phyloP scores from a whole-genome alignment of 2,113 vertebrate genomes.

The Circaetus cinerascens region DNA sequence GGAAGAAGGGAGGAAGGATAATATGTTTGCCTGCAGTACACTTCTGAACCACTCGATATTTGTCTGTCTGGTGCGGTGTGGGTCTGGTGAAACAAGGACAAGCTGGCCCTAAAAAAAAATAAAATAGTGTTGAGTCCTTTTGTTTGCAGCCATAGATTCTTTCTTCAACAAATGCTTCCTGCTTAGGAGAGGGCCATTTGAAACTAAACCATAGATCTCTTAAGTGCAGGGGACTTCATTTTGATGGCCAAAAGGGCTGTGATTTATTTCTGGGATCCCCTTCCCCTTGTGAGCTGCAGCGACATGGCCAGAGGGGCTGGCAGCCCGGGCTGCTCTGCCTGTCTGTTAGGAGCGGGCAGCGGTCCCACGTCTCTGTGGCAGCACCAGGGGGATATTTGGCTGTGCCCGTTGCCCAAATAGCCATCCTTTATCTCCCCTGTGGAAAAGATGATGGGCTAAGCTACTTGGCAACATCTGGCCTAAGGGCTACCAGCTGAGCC shows the following conservation, averaged over 20 bases:
- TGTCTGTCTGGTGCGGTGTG: not conserved
- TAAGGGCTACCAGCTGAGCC: not conserved
- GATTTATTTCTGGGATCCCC: not conserved
- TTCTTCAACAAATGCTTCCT: not conserved
- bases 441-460: not conserved
- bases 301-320: not conserved
- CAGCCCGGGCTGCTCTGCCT: not conserved
- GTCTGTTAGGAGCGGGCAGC: not conserved
- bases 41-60: not conserved
- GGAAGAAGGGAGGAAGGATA: not conserved
- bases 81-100: not conserved
- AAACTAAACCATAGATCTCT: not conserved
- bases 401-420: not conserved
- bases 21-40: not conserved
- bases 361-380: rapidly evolving
- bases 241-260: not conserved
- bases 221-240: not conserved
- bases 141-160: not conserved
- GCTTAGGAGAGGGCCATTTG: not conserved
- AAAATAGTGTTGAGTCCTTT: not conserved
- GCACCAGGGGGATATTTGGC: not conserved
- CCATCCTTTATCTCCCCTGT: not conserved
- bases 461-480: not conserved
- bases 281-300: not conserved
- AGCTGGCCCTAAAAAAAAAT: not conserved